These are phyloP conservation scores for Lerema accius DNA, from an alignment of 1,140 invertebrate genomes.

Conservation along the genomic window DNA sequence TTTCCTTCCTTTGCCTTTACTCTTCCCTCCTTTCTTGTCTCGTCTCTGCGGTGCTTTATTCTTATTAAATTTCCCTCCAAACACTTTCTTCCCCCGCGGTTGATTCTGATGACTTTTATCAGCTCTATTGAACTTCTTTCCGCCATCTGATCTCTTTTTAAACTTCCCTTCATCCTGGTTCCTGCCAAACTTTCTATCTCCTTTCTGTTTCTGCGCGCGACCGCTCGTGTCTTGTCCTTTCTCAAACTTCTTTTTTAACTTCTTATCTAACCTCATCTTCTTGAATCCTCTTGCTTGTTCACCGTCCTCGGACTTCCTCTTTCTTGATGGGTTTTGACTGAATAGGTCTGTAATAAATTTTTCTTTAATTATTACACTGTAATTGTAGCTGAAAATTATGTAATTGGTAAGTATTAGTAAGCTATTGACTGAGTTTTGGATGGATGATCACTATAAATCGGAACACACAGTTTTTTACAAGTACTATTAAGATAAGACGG, in stretches of 20 bases:
- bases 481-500: no score
- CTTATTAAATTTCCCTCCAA: constrained; percentile 73
- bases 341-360: constrained; percentile 79
- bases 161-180: constrained; percentile 50
- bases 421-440: no score
- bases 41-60: constrained; percentile 40
- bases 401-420: no score
- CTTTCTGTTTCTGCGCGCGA: constrained; percentile 38
- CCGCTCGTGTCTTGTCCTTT: constrained; percentile 46
- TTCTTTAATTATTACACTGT: no score
- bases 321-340: constrained; percentile 57
- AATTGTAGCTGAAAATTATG: no score
- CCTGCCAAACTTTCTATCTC: constrained; percentile 49
- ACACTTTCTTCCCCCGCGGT: constrained; percentile 57
- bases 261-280: constrained; percentile 74
- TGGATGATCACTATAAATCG: no score
- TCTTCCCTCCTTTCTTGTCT: constrained; percentile 38
- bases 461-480: no score
- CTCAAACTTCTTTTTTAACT: constrained; percentile 67
- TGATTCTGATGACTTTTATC: constrained; percentile 47
- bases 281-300: constrained; percentile 66
- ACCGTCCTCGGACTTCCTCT: constrained; percentile 64
- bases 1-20: constrained; percentile 54
- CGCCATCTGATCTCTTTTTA: constrained; percentile 40
- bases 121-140: constrained; percentile 46